Percentiles rank a stretch among this genome's conserved stretches.
phyloP scores from a whole-genome alignment of 1,140 invertebrate species.

The Asbolus verrucosus region DNA sequence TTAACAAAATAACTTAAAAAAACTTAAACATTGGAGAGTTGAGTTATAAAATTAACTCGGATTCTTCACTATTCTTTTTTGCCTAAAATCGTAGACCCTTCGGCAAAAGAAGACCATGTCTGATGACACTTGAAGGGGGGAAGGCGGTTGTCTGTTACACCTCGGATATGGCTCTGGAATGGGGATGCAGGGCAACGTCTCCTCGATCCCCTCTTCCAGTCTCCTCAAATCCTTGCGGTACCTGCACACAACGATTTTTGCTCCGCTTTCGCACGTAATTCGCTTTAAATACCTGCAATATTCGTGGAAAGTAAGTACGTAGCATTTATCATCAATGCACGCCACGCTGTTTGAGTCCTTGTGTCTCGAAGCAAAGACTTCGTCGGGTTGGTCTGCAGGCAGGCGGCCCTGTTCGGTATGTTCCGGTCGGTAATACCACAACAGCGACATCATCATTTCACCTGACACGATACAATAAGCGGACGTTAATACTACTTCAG shows the following conservation, averaged over 20 bases:
- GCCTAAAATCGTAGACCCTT: slow-evolving; percentile 93
- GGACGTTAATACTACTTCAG: neutral
- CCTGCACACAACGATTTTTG: slow-evolving; percentile 66
- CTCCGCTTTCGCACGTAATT: slow-evolving; percentile 66
- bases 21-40: slow-evolving; percentile 40
- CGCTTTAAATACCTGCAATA: slow-evolving; percentile 85
- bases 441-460: slow-evolving; percentile 96
- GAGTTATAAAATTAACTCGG: slow-evolving; percentile 67
- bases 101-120: slow-evolving; percentile 95
- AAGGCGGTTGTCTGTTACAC: slow-evolving; percentile 73
- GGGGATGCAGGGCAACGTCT: slow-evolving; percentile 72
- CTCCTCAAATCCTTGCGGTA: slow-evolving; percentile 75
- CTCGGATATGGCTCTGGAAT: slow-evolving; percentile 68
- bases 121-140: slow-evolving; percentile 77
- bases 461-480: slow-evolving; percentile 69
- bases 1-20: slow-evolving; percentile 40
- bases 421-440: slow-evolving; percentile 98
- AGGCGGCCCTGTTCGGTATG: slow-evolving; percentile 91
- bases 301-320: slow-evolving; percentile 96
- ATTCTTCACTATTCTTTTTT: slow-evolving; percentile 82
- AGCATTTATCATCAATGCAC: slow-evolving; percentile 98
- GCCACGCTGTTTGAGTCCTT: slow-evolving; percentile 94
- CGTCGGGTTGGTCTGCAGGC: slow-evolving; percentile 83
- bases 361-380: slow-evolving; percentile 96
- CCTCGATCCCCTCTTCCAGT: slow-evolving; percentile 72